Percentiles rank a stretch among this genome's conserved stretches.
These are phyloP conservation scores for Hedya salicella DNA, from an alignment of 2,888 invertebrate species.

Conservation along the genomic window DNA sequence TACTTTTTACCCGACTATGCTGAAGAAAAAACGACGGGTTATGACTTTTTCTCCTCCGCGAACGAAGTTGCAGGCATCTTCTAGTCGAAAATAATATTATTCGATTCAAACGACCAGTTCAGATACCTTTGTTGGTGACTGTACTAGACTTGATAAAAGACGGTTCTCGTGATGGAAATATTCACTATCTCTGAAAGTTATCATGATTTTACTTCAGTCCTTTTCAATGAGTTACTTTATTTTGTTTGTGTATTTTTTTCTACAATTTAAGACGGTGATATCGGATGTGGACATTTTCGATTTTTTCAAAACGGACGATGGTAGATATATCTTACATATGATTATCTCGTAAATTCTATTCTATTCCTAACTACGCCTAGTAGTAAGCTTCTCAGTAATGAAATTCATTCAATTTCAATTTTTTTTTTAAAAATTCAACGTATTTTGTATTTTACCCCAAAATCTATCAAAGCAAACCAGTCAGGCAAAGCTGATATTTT, in stretches of 20 bases:
- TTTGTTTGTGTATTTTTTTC: neutral
- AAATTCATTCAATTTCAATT: no score
- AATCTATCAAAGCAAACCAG: no score
- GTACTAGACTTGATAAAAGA: constrained; percentile 4
- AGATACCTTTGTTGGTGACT: neutral
- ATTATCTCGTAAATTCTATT: neutral
- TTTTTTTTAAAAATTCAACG: no score
- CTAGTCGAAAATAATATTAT: no score
- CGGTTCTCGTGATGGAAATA: neutral
- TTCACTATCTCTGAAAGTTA: neutral
- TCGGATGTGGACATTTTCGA: constrained; percentile 5
- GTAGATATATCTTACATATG: neutral
- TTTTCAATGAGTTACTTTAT: neutral
- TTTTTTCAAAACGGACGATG: constrained; percentile 6
- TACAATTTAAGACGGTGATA: neutral
- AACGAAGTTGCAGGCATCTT: no score
- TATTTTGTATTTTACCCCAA: no score
- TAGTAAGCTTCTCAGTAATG: no score
- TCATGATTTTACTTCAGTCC: constrained; percentile 8
- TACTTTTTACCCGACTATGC: no score
- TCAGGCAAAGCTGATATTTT: no score
- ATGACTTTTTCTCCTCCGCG: no score
- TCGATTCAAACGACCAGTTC: neutral
- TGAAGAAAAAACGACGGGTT: no score
- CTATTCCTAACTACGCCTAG: no score